A percentile compares a stretch with the other conserved stretches of the same genome.
phyloP scores from a whole-genome alignment of 2,113 vertebrate genomes.

The Varanus komodoensis region DNA sequence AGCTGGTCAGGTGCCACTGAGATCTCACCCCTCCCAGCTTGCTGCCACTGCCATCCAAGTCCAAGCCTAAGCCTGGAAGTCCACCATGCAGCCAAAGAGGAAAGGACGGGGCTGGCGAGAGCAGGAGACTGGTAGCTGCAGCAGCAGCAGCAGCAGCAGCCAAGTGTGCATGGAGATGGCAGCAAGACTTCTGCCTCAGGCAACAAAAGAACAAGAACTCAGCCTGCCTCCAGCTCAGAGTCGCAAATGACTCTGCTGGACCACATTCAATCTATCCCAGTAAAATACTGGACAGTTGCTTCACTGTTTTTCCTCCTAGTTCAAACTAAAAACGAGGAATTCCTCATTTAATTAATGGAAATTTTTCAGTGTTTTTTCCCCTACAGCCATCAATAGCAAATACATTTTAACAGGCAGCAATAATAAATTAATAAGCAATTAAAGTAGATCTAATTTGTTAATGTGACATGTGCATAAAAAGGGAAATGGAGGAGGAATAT shows the following conservation, averaged over 20 bases:
- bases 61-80: too few species aligned
- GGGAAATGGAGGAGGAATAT: not conserved
- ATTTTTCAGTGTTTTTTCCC: not conserved
- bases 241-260: not conserved
- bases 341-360: not conserved
- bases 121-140: too few species aligned
- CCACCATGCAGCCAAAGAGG: too few species aligned
- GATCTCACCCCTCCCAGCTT: too few species aligned
- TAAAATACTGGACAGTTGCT: not conserved
- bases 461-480: constrained; percentile 12
- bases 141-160: too few species aligned
- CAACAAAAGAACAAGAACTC: too few species aligned
- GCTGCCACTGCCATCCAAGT: too few species aligned
- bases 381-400: constrained; percentile 8
- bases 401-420: constrained; percentile 23
- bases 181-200: too few species aligned
- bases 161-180: too few species aligned
- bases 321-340: not conserved
- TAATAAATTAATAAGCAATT: constrained; percentile 6
- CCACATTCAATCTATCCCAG: not conserved
- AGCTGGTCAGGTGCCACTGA: too few species aligned
- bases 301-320: not conserved
- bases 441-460: not conserved
- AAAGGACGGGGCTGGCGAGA: too few species aligned
- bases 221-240: not conserved